These are phyloP conservation scores for Lepus townsendii DNA, from an alignment of 2,797 vertebrate genomes.

Conservation along the genomic window DNA sequence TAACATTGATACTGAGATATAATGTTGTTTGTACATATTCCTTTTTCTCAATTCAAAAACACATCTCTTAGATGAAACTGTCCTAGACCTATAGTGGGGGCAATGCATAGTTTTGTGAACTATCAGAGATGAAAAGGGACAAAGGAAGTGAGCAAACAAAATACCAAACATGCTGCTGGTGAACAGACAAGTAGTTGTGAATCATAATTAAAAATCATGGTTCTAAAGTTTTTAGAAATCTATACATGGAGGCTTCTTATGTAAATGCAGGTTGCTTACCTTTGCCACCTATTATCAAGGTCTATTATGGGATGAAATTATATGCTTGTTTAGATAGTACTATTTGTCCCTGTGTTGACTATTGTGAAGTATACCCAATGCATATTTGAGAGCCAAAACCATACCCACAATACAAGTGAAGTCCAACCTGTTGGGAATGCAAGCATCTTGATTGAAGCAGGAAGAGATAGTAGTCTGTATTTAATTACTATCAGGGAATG, in stretches of 20 bases:
- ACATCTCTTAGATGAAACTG: not conserved
- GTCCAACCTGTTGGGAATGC: not conserved
- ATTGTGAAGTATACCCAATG: not conserved
- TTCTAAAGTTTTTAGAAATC: conserved; percentile 17
- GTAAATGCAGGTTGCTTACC: not conserved
- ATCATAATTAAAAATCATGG: no score
- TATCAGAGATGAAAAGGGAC: not conserved
- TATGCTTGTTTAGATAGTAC: not conserved
- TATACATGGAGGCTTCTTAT: not conserved
- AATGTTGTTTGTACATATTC: not conserved
- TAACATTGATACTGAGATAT: not conserved
- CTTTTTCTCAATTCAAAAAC: not conserved
- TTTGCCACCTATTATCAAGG: not conserved
- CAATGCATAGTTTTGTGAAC: not conserved
- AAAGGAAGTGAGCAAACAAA: not conserved
- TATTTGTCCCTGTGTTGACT: not conserved
- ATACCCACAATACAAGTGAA: not conserved
- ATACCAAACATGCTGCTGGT: not conserved
- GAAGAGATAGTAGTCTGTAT: not conserved
- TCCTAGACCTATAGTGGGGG: not conserved
- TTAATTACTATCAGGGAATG: no score
- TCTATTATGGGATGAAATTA: not conserved
- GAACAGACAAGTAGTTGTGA: not conserved
- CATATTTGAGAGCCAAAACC: not conserved
- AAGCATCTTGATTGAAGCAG: not conserved